phyloP scores from a whole-genome alignment of 2,113 vertebrate species.

The Gadus chalcogrammus region DNA sequence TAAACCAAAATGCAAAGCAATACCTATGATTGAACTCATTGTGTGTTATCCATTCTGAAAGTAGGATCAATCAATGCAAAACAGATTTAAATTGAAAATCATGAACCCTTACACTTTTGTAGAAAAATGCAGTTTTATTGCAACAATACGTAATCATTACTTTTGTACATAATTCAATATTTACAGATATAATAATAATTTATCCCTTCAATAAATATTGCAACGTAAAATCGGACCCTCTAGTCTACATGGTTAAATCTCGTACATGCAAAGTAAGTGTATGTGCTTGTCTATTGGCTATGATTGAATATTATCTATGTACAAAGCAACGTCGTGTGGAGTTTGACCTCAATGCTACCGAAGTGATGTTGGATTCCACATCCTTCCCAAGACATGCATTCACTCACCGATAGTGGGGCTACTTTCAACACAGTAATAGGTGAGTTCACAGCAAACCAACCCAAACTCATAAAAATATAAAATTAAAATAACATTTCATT shows the following conservation, averaged over 20 bases:
- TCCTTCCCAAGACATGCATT: constrained; percentile 36
- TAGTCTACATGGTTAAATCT: constrained; percentile 70
- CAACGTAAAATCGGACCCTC: constrained; percentile 75
- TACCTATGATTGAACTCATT: no score
- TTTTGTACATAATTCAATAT: constrained; percentile 91
- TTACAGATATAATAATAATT: constrained; percentile 82
- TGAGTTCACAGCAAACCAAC: no score
- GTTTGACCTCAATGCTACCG: constrained; percentile 68
- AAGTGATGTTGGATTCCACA: constrained; percentile 42
- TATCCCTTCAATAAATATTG: constrained; percentile 76
- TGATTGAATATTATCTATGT: constrained; percentile 66
- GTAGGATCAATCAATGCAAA: constrained; percentile 1
- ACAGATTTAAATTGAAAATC: constrained; percentile 15
- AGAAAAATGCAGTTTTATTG: constrained; percentile 86
- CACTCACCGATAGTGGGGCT: no score
- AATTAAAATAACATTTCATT: no score
- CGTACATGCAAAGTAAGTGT: constrained; percentile 82
- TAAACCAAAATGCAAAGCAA: no score
- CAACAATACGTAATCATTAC: constrained; percentile 83
- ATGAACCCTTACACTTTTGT: constrained; percentile 39
- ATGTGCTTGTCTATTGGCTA: constrained; percentile 74
- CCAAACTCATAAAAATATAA: no score
- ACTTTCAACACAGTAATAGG: no score
- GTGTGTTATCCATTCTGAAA: no score
- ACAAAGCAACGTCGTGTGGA: constrained; percentile 47